These are phyloP conservation scores for Bemisia tabaci DNA, from an alignment of 1,140 invertebrate genomes.

Conservation along the genomic window DNA sequence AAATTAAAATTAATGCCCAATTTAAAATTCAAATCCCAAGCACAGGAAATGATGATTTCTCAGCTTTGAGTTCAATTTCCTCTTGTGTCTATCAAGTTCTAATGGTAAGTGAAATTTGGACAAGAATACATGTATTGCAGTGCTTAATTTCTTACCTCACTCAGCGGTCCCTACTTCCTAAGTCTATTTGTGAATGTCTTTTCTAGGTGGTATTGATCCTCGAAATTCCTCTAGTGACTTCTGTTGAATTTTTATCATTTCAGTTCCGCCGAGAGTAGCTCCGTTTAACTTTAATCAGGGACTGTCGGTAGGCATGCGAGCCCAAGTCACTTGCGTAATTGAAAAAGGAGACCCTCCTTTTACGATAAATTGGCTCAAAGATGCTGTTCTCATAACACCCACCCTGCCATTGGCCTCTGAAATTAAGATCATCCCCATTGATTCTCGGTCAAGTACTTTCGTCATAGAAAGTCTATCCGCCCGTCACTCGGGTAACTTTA, in stretches of 20 bases:
- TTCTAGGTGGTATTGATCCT: too few relatives aligned
- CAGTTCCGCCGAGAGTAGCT: constrained; percentile 69
- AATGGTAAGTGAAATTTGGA: too few relatives aligned
- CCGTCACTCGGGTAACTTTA: constrained; percentile 62
- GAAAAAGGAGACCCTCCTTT: constrained; percentile 63
- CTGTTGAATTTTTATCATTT: constrained; percentile 26
- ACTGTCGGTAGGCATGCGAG: constrained; percentile 59
- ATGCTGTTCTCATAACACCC: constrained; percentile 44
- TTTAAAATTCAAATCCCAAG: too few relatives aligned
- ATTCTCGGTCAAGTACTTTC: constrained; percentile 62
- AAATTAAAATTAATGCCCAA: too few relatives aligned
- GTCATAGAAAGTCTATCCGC: constrained; percentile 62
- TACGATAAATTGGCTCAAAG: constrained; percentile 62
- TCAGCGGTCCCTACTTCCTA: too few relatives aligned
- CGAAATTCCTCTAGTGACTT: background rate
- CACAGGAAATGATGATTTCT: too few relatives aligned
- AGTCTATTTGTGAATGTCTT: too few relatives aligned
- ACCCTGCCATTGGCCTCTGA: constrained; percentile 34
- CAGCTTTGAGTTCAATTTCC: too few relatives aligned
- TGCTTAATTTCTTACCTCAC: too few relatives aligned
- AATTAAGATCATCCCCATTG: constrained; percentile 44
- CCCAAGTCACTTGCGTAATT: constrained; percentile 59
- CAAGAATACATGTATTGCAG: too few relatives aligned
- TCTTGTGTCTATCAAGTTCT: too few relatives aligned
- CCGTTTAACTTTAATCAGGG: constrained; percentile 54